Base-by-base conservation (phyloP, 2,888 invertebrate species). In the Chorisops tibialis region DNA sequence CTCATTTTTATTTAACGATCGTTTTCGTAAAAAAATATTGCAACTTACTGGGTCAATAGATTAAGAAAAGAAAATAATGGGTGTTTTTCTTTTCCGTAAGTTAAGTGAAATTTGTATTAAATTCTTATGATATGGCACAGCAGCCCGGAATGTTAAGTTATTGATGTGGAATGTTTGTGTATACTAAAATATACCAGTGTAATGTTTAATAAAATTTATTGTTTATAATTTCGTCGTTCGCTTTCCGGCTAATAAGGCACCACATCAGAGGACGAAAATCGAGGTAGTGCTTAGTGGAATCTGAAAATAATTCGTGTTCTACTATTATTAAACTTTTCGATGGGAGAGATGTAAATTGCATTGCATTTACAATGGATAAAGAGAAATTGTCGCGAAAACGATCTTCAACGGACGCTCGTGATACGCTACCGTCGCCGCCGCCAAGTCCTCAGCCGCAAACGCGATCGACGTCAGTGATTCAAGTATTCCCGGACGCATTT, bases 401-500 rank as follows among this genome's bases (percentile, higher is more conserved):
- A 56, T 54, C 61, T 24, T 58, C 62, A 35, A 24, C 43, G 16
- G 62, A 64, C 30, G 49, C 45, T 43, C 43, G 35, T 19, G 74
- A 73, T 22, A 43, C 48, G 18, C 24, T 64, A 39, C 63, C 64
- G 30, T 47, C 39, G 14, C 64, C 63, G 45, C 66, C 61, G 49
- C 62, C 65, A 37, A 59, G 61, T 51, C 65, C 65, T 9, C 21
- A 21, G 21, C 12, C 18, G 14, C 19, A 47, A 22, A 30, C 18
- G 19, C 47, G 16, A 14, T 41, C 60, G 71, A 74, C 62, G 70
- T 71, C 60, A 69, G 68, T 21, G 69, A 11, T 22, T 3, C 24
- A 16, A 70, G 22, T 41, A 37, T 38, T 68, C 35, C 68, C 70
- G 5, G 63, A 69, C 61, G 60, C 70, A 63, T 63, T 73, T 67